Evolutionary conservation across 2,888 invertebrate genomes (phyloP), one percentile per base, ranked within the genome.

Genomic region (Dynastes tityus): DNA sequence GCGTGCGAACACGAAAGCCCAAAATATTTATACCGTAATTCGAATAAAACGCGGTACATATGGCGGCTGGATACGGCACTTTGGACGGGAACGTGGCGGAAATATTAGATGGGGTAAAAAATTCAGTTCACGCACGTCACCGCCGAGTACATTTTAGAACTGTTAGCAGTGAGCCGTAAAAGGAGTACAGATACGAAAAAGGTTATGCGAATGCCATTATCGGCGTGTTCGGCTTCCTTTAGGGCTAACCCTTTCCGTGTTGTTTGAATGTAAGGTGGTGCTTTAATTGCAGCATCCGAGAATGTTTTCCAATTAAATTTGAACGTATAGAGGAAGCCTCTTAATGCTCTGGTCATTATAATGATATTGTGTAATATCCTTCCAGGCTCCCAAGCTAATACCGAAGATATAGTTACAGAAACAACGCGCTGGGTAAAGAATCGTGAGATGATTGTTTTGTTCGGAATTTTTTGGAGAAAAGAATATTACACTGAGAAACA

Each of bases 11-110:
- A 68, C 51, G 27, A 51, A 68, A 49, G 49, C 68, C 51, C 68
- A 68, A 68, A 68, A 68, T 68, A 68, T 68, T 68, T 68, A 68
- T 51, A 68, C 68, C 68, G 68, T 68, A 68, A 51, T 68, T 51
- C 68, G 68, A 51, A 68, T 68, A 68, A 68, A 68, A 68, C 29
- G 68, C 68, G 68, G 68, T 68, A 68, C 68, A 68, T 68, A 63
- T 63, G 63, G 63, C 51, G 29, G 68, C 27, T 49, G 37, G 51
- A 49, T 68, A 68, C 16, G 49, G 68, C 68, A 68, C 68, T 68
- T 68, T 68, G 27, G 51, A 11, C 63, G 32, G 29, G 49, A 68
- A 51, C 49, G 51, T 29, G 68, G 68, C 29, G 68, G 51, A 68
- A 68, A 68, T 68, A 68, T 68, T 53, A 68, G 51, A 51, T 29